These are phyloP conservation scores for Varanus komodoensis DNA, from an alignment of 2,113 vertebrate genomes.

Conservation along the genomic window DNA sequence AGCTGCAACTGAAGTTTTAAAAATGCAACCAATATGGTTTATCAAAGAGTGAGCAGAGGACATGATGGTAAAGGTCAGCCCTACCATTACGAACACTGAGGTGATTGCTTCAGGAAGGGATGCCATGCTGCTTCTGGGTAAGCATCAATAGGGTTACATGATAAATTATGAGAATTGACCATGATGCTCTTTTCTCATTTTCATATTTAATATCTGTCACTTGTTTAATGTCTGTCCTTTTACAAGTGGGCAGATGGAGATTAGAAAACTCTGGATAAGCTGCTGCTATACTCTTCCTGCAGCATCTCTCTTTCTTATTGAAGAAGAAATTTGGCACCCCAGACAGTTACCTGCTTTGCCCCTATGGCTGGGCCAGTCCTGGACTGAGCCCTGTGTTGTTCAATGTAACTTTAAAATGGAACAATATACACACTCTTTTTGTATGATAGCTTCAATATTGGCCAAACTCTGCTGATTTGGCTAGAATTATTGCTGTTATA, in stretches of 20 bases:
- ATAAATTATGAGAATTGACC: not conserved
- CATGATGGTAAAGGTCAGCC: no score
- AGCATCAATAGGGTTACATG: not conserved
- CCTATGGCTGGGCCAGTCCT: not conserved
- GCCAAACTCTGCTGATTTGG: not conserved
- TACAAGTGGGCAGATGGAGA: not conserved
- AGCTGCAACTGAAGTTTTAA: not conserved
- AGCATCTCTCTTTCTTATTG: not conserved
- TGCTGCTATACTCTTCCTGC: not conserved
- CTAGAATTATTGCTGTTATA: slow-evolving; percentile 10
- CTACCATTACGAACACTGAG: no score
- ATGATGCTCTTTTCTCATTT: not conserved
- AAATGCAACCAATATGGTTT: not conserved
- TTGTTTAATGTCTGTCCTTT: not conserved
- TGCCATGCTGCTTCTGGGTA: not conserved
- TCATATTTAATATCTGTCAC: not conserved
- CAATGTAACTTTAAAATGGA: not conserved
- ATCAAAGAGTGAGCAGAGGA: not conserved
- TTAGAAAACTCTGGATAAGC: not conserved
- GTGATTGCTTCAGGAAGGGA: no score
- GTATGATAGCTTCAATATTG: not conserved
- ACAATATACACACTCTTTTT: not conserved
- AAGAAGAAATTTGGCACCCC: not conserved
- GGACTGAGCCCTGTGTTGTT: not conserved
- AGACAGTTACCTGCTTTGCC: not conserved